Evolutionary conservation across 2,797 vertebrate genomes (phyloP).

Genomic region (Myiothlypis chrysogaster): DNA sequence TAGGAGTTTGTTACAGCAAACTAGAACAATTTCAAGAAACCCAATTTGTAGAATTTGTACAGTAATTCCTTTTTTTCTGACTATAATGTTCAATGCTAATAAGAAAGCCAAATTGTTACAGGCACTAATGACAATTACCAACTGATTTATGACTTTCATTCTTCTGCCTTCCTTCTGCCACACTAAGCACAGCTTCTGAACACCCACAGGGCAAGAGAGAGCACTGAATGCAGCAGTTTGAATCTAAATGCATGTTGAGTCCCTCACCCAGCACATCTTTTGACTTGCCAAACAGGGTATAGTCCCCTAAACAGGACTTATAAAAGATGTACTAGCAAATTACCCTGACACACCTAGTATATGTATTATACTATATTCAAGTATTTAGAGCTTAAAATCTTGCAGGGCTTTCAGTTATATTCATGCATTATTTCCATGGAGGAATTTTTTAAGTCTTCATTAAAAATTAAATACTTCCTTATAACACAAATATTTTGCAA

Average conservation of each 20-base stretch:
- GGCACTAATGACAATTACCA: not conserved
- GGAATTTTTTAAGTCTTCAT: not conserved
- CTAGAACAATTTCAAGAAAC: not conserved
- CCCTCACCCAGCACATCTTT: not conserved
- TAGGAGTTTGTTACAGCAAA: not conserved
- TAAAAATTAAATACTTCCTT: not conserved
- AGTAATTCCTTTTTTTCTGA: not conserved
- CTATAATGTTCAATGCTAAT: not conserved
- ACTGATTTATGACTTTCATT: constrained; percentile 1
- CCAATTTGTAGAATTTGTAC: not conserved
- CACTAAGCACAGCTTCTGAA: not conserved
- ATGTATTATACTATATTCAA: not conserved
- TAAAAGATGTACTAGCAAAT: not conserved
- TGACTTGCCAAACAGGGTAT: not conserved
- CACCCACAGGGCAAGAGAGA: not conserved
- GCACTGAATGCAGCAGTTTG: not conserved
- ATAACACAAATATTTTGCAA: not conserved
- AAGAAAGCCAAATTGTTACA: not conserved
- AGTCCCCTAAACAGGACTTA: not conserved
- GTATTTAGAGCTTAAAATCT: not conserved
- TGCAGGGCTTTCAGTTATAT: not conserved
- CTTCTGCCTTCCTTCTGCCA: constrained; percentile 6
- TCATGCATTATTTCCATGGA: not conserved
- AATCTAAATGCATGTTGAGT: not conserved
- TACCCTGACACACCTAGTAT: not conserved